Evolutionary conservation across 2,113 vertebrate species (phyloP).

Genomic region (Copsychus sechellarum): DNA sequence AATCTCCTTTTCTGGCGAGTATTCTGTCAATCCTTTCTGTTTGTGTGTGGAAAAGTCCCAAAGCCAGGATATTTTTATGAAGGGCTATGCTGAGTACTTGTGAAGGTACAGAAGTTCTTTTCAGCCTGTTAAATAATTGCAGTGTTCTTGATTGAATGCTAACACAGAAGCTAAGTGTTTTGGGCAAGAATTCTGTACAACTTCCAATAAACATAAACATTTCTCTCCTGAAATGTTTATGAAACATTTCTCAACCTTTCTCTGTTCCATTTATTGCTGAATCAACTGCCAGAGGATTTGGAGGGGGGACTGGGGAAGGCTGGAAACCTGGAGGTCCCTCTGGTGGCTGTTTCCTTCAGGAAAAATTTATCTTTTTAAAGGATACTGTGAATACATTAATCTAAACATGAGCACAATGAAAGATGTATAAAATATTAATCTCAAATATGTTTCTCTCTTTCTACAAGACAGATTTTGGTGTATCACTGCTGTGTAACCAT

Average conservation of each 20-base stretch:
- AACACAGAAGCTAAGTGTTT: background rate
- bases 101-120: background rate
- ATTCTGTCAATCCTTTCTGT: background rate
- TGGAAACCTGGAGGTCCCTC: conserved; percentile 15
- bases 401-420: background rate
- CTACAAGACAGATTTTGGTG: background rate
- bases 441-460: background rate
- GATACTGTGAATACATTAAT: background rate
- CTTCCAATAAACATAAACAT: background rate
- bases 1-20: background rate
- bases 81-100: background rate
- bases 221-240: background rate
- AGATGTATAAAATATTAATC: background rate
- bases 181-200: background rate
- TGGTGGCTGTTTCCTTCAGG: background rate
- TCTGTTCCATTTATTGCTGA: background rate
- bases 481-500: background rate
- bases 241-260: background rate
- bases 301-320: background rate
- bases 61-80: background rate
- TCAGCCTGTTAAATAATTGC: background rate
- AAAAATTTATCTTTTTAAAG: background rate
- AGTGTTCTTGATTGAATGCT: background rate
- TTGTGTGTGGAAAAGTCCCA: background rate
- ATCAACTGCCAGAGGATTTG: background rate